Conservation (phyloP, 2,797 vertebrate species). For the Schizopygopsis malacanthus region DNA sequence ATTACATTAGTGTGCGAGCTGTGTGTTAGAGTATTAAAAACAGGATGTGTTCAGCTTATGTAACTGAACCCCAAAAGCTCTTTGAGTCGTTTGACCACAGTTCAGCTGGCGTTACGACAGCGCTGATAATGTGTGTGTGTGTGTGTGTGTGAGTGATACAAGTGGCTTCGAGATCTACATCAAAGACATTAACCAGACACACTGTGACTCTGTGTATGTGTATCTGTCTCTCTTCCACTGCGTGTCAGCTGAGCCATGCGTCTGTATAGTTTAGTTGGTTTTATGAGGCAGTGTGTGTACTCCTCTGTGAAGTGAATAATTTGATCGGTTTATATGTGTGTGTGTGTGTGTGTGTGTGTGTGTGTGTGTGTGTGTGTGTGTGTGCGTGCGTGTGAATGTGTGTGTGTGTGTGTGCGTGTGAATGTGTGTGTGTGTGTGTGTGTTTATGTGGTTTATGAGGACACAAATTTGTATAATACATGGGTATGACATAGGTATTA, state of each 20-base stretch:
- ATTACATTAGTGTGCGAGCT: neutral
- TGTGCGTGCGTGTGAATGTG: too few relatives aligned
- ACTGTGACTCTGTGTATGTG: neutral
- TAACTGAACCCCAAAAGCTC: neutral
- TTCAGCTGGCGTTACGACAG: neutral
- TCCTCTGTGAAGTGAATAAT: constrained; percentile 17
- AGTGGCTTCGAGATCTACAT: constrained; percentile 20
- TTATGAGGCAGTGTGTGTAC: constrained; percentile 49
- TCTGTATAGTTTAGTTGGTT: constrained; percentile 34
- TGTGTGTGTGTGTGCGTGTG: too few relatives aligned
- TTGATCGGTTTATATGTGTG: neutral
- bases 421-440: too few relatives aligned
- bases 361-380: too few relatives aligned
- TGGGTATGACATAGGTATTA: too few relatives aligned
- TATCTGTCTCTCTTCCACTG: neutral
- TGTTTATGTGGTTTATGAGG: too few relatives aligned
- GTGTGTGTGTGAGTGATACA: neutral
- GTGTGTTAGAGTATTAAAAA: constrained; percentile 7
- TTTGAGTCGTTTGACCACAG: neutral
- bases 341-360: too few relatives aligned
- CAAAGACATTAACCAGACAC: constrained; percentile 17
- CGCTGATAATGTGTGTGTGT: neutral
- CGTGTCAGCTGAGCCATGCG: constrained; percentile 12
- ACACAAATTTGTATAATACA: too few relatives aligned
- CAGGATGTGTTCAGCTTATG: neutral